Conservation (phyloP, 1,140 invertebrate species). For the Drosophila setifemur region DNA sequence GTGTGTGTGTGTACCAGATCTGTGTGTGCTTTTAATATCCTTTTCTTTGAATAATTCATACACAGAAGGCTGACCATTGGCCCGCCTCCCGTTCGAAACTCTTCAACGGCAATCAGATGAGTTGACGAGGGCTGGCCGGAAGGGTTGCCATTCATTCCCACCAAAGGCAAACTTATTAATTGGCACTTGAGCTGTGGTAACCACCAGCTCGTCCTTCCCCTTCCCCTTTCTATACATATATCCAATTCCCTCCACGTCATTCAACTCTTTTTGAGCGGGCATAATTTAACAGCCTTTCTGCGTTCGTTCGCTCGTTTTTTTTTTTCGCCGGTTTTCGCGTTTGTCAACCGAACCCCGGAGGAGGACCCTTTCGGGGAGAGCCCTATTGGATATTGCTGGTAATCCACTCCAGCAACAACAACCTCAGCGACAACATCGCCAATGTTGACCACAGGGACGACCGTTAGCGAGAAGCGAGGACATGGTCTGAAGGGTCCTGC, state of each 20-base stretch:
- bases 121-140: conserved; percentile 48
- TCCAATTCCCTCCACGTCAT: conserved; percentile 32
- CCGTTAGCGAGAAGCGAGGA: conserved; percentile 20
- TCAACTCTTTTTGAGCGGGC: conserved; percentile 70
- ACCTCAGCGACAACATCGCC: conserved; percentile 35
- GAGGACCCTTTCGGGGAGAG: conserved; percentile 14
- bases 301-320: too few relatives aligned
- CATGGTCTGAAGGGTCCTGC: conserved; percentile 12
- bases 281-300: conserved; percentile 69
- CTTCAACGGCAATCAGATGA: conserved; percentile 62
- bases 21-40: conserved; percentile 74
- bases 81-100: conserved; percentile 20
- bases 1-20: conserved; percentile 3
- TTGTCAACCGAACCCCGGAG: conserved; percentile 49
- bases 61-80: conserved; percentile 60
- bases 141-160: conserved; percentile 59
- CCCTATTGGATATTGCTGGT: conserved; percentile 61
- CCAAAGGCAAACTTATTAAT: conserved; percentile 76
- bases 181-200: conserved; percentile 75
- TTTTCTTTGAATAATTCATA: conserved; percentile 78
- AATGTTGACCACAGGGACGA: conserved; percentile 30
- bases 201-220: conserved; percentile 19
- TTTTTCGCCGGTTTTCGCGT: conserved; percentile 14
- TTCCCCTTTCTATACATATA: conserved; percentile 3
- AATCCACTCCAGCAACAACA: conserved; percentile 66